Base-by-base conservation (phyloP, 1,140 invertebrate genomes). In the Asbolus verrucosus region DNA sequence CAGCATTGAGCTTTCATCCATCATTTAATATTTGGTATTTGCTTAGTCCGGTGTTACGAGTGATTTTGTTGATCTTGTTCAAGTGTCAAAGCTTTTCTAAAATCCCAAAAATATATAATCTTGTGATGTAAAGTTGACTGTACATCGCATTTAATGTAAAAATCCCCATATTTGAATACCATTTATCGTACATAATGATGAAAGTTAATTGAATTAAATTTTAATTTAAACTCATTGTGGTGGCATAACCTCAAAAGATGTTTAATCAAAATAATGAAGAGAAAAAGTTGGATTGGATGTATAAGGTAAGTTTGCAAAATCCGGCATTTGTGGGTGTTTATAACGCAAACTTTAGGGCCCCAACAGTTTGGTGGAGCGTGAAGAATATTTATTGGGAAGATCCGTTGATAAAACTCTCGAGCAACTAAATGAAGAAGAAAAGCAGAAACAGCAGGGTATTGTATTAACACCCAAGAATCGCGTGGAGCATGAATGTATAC, bases 301-400 rank as follows among this genome's bases (percentile, higher is more conserved):
- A 96, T 79, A 93, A 94, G 86, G 87, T 88, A 77, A 59, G 27
- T 24, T 60, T 73, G 33, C n/a, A 6, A 60, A 81, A 78, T 41
- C 18, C 39, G 46, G 63, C 30, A 21, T 24, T 31, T 39, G 24
- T 14, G 16, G 9, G 43, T 18, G 30, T 15, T 54, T 66, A 66
- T 21, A 60, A 60, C 30, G 6, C n/a, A 62, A 76, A 46, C 75
- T 80, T 46, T 77, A 87, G 84, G 90, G 90, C 74, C 89, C 90
- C 6, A 89, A 90, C 74, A 88, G 90, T 74, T 81, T 85, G 65
- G 85, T 92, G 2, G 90, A 96, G 71, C 82, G 90, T 27, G 95
- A 98, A 80, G 94, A 97, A 68, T 98, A 97, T 85, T 84, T 98
- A 1, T 82, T 94, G n/a, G 95, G 96, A 0, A 90, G 92, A 76